These are phyloP conservation scores for Austrofundulus limnaeus DNA, from an alignment of 2,113 vertebrate genomes.

Conservation along the genomic window DNA sequence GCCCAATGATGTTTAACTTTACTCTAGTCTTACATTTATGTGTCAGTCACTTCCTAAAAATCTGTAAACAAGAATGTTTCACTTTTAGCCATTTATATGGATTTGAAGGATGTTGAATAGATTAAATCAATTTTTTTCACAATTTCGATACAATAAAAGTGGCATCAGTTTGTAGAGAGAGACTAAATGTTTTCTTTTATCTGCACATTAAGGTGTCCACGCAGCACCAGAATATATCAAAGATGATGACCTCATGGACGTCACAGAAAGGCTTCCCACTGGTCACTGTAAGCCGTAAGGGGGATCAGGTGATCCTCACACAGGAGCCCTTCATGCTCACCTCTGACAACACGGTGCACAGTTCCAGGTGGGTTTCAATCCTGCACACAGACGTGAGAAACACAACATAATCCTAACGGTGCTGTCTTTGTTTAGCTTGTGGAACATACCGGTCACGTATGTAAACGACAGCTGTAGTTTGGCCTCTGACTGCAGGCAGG, in stretches of 20 bases:
- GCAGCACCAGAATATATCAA: conserved; percentile 81
- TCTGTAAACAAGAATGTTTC: too few relatives aligned
- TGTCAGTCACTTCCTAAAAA: too few relatives aligned
- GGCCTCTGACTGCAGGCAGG: conserved; percentile 65
- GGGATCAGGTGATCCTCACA: conserved; percentile 78
- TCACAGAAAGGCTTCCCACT: conserved; percentile 93
- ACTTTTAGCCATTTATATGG: background rate
- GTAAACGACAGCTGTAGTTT: conserved; percentile 82
- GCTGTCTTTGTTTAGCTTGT: conserved; percentile 73
- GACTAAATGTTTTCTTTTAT: background rate
- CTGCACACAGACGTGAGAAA: background rate
- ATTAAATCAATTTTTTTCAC: background rate
- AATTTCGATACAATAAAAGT: background rate
- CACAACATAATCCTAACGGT: conserved; percentile 5
- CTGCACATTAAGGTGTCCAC: conserved; percentile 74
- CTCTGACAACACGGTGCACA: conserved; percentile 72
- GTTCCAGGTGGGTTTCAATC: conserved; percentile 74
- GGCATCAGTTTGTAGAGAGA: background rate
- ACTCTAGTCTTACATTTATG: too few relatives aligned
- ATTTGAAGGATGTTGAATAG: background rate
- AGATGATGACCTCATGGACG: conserved; percentile 94
- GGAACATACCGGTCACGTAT: conserved; percentile 91
- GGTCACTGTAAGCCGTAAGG: conserved; percentile 84
- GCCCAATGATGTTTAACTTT: background rate
- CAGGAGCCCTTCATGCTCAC: conserved; percentile 89